Conservation (phyloP, 2,888 invertebrate species). For the Callosobruchus maculatus region DNA sequence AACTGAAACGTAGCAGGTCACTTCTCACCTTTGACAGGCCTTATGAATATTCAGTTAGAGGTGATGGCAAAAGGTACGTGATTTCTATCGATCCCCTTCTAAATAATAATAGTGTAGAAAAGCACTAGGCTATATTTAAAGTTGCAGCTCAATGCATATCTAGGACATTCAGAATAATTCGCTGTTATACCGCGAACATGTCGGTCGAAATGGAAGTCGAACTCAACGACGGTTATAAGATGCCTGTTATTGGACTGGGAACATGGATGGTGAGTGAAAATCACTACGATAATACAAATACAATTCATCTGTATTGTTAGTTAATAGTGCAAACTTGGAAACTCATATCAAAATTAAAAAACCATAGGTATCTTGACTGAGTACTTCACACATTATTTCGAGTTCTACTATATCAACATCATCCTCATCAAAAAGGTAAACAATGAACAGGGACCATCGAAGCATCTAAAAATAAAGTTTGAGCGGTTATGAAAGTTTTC, state of each 20-base stretch:
- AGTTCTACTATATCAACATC: no score
- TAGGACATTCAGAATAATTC: background rate
- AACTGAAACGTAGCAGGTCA: background rate
- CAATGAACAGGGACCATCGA: no score
- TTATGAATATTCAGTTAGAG: background rate
- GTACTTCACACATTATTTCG: no score
- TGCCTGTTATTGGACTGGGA: constrained; percentile 30
- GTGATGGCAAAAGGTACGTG: background rate
- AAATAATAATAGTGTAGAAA: background rate
- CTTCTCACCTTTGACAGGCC: background rate
- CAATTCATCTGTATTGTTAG: background rate
- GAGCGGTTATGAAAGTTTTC: no score
- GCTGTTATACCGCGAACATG: background rate
- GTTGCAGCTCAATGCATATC: background rate
- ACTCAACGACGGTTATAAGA: constrained; percentile 53
- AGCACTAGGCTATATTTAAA: background rate
- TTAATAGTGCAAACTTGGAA: no score
- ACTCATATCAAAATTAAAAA: no score
- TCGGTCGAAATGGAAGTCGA: constrained; percentile 8
- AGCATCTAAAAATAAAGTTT: no score
- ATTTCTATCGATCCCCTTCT: background rate
- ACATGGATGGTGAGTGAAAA: constrained; percentile 24
- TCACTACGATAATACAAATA: background rate
- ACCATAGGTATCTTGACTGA: no score
- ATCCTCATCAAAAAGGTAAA: no score